Evolutionary conservation across 2,113 vertebrate species (phyloP), one percentile per base, ranked within the genome.

Genomic region (Bostrychus sinensis): DNA sequence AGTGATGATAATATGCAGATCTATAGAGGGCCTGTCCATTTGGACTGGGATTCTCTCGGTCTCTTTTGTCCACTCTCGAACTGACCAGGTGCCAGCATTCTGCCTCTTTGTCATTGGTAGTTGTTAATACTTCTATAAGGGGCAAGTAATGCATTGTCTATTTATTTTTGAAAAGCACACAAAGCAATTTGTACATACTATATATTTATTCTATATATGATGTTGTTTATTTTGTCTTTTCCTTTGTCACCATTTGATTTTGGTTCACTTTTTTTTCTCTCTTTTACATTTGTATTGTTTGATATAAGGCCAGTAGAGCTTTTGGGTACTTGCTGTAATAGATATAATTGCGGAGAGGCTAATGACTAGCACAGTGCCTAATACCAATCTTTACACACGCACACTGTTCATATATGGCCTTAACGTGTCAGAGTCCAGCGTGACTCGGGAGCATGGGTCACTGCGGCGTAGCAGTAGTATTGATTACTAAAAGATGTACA

Each of bases 201-300:
- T 51, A 92, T 93, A 93, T 93, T 93, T 93, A 93, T 93, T 93
- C 88, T 92, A 88, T 91, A 93, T 91, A 89, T 91, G 86, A 85
- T 86, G 83, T 77, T 91, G 89, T 93, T 89, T 90, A 90, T 92
- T 91, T 88, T 89, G 70, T 81, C 77, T 78, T 89, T 89, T 81
- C 66, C 71, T 65, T 70, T 83, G 71, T 85, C 82, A 58, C 54
- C 50, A 50, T 72, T 39, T 64, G 63, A 45, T 17, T 42, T 75
- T 46, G 72, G 34, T 68, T 48, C 56, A 38, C 62, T 72, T 58
- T 26, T 9, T 70, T 66, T 54, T 59, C 65, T 69, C 34, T 55
- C 65, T 69, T 38, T 55, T 69, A 38, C 26, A 17, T 38, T 38
- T 77, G 66, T 69, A 59, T 62, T 64, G 45, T 56, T 72, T 73